A percentile compares a stretch with the other conserved stretches of the same genome.
These are phyloP conservation scores for Alouatta palliata DNA, from an alignment of 2,113 vertebrate species.

Conservation along the genomic window DNA sequence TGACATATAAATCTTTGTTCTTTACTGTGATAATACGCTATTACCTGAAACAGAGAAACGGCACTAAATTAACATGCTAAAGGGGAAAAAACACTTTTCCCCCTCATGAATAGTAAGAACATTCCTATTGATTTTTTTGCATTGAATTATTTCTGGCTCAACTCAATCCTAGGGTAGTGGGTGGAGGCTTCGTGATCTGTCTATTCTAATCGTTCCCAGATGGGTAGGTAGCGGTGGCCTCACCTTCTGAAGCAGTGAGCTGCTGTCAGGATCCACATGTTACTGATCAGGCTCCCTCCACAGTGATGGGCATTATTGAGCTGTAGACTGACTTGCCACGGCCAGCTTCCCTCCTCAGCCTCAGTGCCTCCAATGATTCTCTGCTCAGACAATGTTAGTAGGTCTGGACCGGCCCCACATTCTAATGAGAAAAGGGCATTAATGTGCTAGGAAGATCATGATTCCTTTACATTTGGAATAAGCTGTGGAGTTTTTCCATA, in stretches of 20 bases:
- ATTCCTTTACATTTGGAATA: not conserved
- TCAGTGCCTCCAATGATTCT: conserved; percentile 81
- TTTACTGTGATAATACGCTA: not conserved
- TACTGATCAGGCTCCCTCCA: conserved; percentile 88
- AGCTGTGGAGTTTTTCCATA: not conserved
- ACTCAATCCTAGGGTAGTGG: not conserved
- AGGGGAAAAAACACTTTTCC: not conserved
- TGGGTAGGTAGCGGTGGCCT: not conserved
- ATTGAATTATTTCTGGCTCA: not conserved
- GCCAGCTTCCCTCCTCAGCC: conserved; percentile 86
- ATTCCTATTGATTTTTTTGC: not conserved
- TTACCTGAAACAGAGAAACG: not conserved
- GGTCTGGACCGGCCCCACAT: conserved; percentile 82
- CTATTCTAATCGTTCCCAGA: not conserved
- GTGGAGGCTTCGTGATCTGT: not conserved
- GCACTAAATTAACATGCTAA: not conserved
- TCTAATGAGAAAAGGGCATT: conserved; percentile 71
- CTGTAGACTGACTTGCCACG: conserved; percentile 93
- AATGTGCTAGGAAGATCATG: not conserved
- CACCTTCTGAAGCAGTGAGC: conserved; percentile 88
- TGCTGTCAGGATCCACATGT: conserved; percentile 89
- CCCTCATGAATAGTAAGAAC: conserved; percentile 9
- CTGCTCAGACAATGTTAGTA: conserved; percentile 72
- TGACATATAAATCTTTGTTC: not conserved
- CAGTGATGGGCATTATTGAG: conserved; percentile 83